Evolutionary conservation across 2,888 invertebrate genomes (phyloP).

Genomic region (Laothoe populi): DNA sequence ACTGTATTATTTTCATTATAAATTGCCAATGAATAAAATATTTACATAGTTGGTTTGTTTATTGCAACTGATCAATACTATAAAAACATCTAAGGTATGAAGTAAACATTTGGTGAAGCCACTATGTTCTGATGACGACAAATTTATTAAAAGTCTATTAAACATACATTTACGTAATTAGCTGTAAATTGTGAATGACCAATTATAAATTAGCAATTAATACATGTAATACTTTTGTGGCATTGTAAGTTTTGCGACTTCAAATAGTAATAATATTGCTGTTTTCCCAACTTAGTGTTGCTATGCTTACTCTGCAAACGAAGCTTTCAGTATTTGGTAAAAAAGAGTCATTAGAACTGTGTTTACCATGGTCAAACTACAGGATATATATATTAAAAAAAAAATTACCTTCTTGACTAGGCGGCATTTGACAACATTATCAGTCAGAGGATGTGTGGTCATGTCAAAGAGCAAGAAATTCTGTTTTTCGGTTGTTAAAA

Average conservation of each 20-base stretch:
- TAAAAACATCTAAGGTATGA: neutral
- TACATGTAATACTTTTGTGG: too few species aligned
- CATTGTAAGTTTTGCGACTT: too few species aligned
- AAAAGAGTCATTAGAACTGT: too few species aligned
- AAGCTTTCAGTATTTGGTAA: too few species aligned
- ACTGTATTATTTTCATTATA: constrained; percentile 2
- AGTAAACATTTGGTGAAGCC: neutral
- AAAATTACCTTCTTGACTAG: constrained; percentile 95
- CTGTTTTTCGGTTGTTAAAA: constrained; percentile 99
- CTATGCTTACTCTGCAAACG: too few species aligned
- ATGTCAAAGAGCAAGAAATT: constrained; percentile 99
- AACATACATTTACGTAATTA: neutral
- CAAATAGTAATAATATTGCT: too few species aligned
- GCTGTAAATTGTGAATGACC: too few species aligned
- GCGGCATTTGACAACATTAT: constrained; percentile 97
- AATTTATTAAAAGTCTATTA: neutral
- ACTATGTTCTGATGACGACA: neutral
- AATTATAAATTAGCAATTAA: too few species aligned
- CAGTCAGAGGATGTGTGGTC: constrained; percentile 99
- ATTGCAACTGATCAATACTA: neutral
- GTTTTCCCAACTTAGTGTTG: too few species aligned
- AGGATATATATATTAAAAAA: neutral
- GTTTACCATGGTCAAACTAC: neutral
- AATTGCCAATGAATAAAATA: neutral
- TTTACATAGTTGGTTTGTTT: constrained; percentile 11